Evolutionary conservation across 2,888 invertebrate species (phyloP).

Genomic region (Maniola hyperantus): DNA sequence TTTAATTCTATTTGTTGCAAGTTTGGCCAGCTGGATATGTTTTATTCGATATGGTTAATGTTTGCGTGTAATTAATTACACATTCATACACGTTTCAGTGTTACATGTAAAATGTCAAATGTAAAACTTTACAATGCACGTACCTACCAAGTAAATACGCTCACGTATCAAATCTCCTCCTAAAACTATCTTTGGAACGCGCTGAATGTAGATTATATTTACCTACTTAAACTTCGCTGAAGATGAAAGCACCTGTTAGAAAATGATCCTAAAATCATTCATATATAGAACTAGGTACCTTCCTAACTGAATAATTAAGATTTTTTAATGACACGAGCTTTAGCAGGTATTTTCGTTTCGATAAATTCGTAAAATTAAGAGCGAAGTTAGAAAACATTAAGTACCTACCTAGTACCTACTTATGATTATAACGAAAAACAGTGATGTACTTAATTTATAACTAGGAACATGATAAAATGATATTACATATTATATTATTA

Average conservation of each 20-base stretch:
- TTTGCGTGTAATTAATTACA: slow-evolving; percentile 38
- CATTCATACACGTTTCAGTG: slow-evolving; percentile 30
- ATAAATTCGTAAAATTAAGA: too few species aligned
- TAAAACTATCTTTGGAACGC: too few species aligned
- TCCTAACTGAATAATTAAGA: too few species aligned
- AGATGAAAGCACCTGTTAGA: too few species aligned
- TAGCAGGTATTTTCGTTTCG: neutral
- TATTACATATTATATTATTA: neutral
- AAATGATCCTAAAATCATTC: neutral
- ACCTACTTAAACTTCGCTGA: too few species aligned
- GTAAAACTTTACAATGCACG: slow-evolving; percentile 11
- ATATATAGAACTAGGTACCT: neutral
- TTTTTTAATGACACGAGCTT: too few species aligned
- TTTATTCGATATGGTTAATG: slow-evolving; percentile 50
- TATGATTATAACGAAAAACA: neutral
- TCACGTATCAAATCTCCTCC: slow-evolving; percentile 32
- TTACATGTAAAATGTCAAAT: slow-evolving; percentile 12
- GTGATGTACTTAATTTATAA: slow-evolving; percentile 1
- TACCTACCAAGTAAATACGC: slow-evolving; percentile 27
- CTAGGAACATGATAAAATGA: neutral
- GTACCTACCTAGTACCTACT: too few species aligned
- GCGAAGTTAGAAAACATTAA: too few species aligned
- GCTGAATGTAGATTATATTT: too few species aligned
- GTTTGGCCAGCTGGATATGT: slow-evolving; percentile 68
- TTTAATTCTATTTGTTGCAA: slow-evolving; percentile 62